phyloP scores from a whole-genome alignment of 2,113 vertebrate genomes.

The Dasyurus viverrinus region DNA sequence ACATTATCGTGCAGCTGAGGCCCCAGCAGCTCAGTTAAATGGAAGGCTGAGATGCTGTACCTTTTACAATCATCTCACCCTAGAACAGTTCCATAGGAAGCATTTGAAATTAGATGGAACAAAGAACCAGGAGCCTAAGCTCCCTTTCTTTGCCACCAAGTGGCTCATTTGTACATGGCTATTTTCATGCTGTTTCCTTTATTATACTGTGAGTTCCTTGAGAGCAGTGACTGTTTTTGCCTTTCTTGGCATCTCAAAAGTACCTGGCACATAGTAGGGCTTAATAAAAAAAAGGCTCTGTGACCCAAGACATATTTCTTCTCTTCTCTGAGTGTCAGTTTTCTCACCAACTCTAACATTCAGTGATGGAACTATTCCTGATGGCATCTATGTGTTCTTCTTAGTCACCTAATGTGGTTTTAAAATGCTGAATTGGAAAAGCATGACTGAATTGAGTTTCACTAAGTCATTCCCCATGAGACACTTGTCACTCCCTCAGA shows the following conservation, averaged over 20 bases:
- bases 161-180: background rate
- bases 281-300: background rate
- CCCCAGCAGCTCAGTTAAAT: background rate
- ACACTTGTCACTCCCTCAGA: background rate
- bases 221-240: background rate
- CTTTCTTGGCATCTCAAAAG: background rate
- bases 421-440: background rate
- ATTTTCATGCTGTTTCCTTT: background rate
- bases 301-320: background rate
- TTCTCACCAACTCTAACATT: background rate
- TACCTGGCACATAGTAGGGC: background rate
- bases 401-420: background rate
- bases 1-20: background rate
- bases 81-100: background rate
- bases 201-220: background rate
- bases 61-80: background rate
- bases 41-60: background rate
- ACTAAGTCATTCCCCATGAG: background rate
- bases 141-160: background rate
- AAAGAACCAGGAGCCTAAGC: background rate
- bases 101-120: background rate
- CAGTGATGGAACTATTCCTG: background rate
- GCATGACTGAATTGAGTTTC: background rate
- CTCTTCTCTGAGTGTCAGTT: background rate
- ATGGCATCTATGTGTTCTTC: background rate